phyloP scores from a whole-genome alignment of 2,888 invertebrate genomes.

The Uropetala carovei region DNA sequence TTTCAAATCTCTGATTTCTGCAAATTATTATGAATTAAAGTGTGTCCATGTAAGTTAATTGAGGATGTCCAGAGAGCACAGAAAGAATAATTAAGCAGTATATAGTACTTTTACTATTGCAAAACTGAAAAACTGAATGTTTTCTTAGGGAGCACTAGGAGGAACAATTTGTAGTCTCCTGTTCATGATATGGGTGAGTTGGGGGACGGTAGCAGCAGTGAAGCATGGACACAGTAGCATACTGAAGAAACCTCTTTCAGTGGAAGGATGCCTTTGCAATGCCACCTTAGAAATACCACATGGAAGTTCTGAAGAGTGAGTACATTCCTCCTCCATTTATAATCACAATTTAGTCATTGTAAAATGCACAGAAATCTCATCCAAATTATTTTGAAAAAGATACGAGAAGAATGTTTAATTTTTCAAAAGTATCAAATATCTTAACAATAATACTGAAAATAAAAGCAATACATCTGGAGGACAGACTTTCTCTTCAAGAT shows the following conservation, averaged over 20 bases:
- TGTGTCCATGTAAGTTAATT: neutral
- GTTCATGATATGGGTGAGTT: constrained; percentile 81
- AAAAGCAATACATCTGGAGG: no score
- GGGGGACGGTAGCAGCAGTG: constrained; percentile 82
- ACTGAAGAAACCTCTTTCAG: constrained; percentile 76
- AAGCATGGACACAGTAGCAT: constrained; percentile 74
- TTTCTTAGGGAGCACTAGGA: constrained; percentile 80
- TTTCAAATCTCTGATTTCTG: neutral
- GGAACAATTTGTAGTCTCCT: constrained; percentile 80
- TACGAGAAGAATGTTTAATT: no score
- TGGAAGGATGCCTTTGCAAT: constrained; percentile 78
- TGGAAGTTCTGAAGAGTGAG: constrained; percentile 67
- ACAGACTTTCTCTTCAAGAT: no score
- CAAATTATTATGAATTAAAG: neutral
- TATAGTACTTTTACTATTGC: neutral
- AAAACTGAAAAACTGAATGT: constrained; percentile 29
- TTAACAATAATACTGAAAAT: no score
- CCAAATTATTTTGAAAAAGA: no score
- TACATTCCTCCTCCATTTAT: neutral
- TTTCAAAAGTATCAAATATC: no score
- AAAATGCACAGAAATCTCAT: no score
- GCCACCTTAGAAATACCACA: constrained; percentile 69
- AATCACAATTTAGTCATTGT: no score
- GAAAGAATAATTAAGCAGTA: no score
- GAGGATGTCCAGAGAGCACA: neutral